phyloP scores from a whole-genome alignment of 64 coral and sea anemone species.

The Exaiptasia diaphana region DNA sequence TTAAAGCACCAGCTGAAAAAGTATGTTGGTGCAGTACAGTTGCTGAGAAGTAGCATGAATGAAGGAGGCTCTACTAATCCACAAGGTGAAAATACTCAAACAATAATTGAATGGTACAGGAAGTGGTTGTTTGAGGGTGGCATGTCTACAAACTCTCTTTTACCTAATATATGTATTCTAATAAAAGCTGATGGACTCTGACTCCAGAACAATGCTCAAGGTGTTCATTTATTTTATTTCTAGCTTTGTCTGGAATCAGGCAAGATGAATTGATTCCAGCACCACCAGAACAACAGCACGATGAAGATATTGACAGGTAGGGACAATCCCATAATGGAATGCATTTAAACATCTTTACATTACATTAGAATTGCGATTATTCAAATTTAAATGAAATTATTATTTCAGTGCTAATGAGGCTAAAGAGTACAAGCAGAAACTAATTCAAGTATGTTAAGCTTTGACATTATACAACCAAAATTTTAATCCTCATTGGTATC shows the following conservation, averaged over 20 bases:
- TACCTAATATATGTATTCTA: no score
- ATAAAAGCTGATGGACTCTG: no score
- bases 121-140: not conserved
- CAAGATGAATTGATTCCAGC: conserved; percentile 71
- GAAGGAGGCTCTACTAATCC: conserved; percentile 46
- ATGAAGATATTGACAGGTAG: conserved; percentile 18
- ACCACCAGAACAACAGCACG: conserved; percentile 41
- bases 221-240: no score
- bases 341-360: no score
- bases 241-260: conserved; percentile 65
- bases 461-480: not conserved
- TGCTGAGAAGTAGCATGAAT: conserved; percentile 65
- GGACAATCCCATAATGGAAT: not conserved
- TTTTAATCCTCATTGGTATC: no score
- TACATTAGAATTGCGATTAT: no score
- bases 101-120: not conserved
- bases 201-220: no score
- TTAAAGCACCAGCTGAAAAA: conserved; percentile 98
- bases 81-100: conserved; percentile 37
- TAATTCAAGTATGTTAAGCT: conserved; percentile 81
- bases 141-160: not conserved
- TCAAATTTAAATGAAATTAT: no score
- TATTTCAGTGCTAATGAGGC: conserved; percentile 50
- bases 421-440: conserved; percentile 84
- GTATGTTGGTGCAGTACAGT: conserved; percentile 92